Evolutionary conservation across 2,113 vertebrate genomes (phyloP).

Genomic region (Gulo gulo): DNA sequence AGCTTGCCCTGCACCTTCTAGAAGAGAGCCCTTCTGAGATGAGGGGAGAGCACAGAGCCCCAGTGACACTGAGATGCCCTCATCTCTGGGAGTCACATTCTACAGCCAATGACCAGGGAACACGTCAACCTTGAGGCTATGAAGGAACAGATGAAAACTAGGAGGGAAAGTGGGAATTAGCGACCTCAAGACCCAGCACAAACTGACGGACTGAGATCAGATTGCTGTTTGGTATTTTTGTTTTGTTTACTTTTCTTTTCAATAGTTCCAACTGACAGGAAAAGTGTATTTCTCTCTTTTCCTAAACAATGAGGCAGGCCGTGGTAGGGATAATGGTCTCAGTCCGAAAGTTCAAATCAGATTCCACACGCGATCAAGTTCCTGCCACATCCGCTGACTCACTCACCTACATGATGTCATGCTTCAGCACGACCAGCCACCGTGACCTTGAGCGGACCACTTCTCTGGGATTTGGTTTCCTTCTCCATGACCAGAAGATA

Average conservation of each 20-base stretch:
- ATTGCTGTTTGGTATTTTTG: not conserved
- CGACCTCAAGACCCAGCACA: not conserved
- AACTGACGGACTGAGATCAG: not conserved
- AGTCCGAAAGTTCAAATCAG: not conserved
- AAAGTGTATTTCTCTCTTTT: not conserved
- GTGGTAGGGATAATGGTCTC: not conserved
- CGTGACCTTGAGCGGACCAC: not conserved
- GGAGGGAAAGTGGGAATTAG: accelerated
- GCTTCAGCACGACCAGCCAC: not conserved
- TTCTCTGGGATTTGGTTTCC: not conserved
- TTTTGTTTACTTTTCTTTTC: not conserved
- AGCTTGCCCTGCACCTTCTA: not conserved
- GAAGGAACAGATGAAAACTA: not conserved
- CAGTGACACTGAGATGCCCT: not conserved
- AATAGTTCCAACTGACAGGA: not conserved
- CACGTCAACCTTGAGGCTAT: not conserved
- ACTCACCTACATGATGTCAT: not conserved
- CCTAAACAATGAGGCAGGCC: not conserved
- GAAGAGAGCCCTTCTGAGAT: not conserved
- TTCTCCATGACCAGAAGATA: not conserved
- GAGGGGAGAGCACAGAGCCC: accelerated
- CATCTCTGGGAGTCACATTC: not conserved
- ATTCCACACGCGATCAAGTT: not conserved
- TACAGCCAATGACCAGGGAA: not conserved
- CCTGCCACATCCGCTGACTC: not conserved